Base-by-base conservation (phyloP, 2,888 invertebrate species). In the Nasonovia ribisnigri region DNA sequence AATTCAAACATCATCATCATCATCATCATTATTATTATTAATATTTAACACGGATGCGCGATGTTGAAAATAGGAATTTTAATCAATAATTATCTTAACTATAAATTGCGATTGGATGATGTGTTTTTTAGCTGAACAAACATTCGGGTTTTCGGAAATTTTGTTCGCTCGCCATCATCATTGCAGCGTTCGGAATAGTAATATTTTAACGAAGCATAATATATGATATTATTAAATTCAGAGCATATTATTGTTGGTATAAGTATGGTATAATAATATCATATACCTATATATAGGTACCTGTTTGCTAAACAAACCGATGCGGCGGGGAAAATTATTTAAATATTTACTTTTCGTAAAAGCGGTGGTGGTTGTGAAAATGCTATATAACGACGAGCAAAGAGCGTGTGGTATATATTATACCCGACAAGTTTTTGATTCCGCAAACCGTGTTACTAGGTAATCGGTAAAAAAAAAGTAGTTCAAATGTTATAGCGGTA, bases 341-440 rank as follows among this genome's bases (percentile, higher is more conserved):
- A 86, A 91, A 86, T 46, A 57, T 91, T 91, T 57, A 91, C 43
- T 91, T 57, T 84, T 57, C 11, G n/a, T 36, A 67, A 16, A 16
- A n/a, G n/a, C 13, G 16, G 6, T 6, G 36, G 16, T 16, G n/a
- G 13, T 36, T 36, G 36, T 67, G 67, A 67, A 36, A 67, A 67
- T 36, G n/a, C 36, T 67, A 36, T 67, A 36, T 67, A 36, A 20
- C 67, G 16, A 67, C 36, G 36, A 67, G 16, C n/a, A 67, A 24
- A 24, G 5, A 46, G 46, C 46, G 46, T 67, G 29, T 36, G 16
- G n/a, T 5, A n/a, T 16, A 5, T n/a, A 36, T 60, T n/a, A 36
- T 60, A 60, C 3, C 60, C 13, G 60, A 60, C n/a, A 67, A 67
- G n/a, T 29, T 36, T 67, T 36, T 67, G 36, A 36, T 67, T 36